Conservation (phyloP, 2,888 invertebrate genomes). For the Eupsilia transversa region DNA sequence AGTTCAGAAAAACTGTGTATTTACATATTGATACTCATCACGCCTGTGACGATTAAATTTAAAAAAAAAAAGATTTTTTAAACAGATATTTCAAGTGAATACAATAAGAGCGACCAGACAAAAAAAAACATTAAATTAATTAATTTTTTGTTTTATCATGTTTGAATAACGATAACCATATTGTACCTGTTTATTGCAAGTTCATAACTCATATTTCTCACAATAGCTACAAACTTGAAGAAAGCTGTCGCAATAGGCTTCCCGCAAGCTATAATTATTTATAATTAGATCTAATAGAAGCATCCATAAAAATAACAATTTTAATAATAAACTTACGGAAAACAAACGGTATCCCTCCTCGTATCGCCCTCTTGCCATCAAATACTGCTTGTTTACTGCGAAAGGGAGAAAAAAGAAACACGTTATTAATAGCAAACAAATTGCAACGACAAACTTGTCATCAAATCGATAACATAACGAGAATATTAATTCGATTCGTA, state of each 20-base stretch:
- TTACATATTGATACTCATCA: too few species aligned
- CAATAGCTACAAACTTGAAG: slow-evolving; percentile 1
- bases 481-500: slow-evolving; percentile 49
- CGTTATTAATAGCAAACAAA: slow-evolving; percentile 63
- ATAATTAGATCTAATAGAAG: slow-evolving; percentile 29
- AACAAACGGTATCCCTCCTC: slow-evolving; percentile 99
- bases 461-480: slow-evolving; percentile 49
- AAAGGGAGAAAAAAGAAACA: slow-evolving; percentile 64
- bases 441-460: slow-evolving; percentile 52
- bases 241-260: background rate
- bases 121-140: too few species aligned
- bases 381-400: slow-evolving; percentile 98
- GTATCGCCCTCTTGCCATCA: slow-evolving; percentile 98
- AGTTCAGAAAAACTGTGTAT: too few species aligned
- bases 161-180: too few species aligned
- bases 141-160: too few species aligned
- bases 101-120: too few species aligned
- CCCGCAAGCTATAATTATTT: background rate
- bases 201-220: slow-evolving; percentile 15
- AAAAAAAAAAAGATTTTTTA: too few species aligned
- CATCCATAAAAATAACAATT: slow-evolving; percentile 4
- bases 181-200: too few species aligned
- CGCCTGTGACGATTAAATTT: too few species aligned
- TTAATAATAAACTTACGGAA: slow-evolving; percentile 95
- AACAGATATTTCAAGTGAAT: too few species aligned